phyloP scores from a whole-genome alignment of 2,888 invertebrate species.

The Leptogaster cylindrica region DNA sequence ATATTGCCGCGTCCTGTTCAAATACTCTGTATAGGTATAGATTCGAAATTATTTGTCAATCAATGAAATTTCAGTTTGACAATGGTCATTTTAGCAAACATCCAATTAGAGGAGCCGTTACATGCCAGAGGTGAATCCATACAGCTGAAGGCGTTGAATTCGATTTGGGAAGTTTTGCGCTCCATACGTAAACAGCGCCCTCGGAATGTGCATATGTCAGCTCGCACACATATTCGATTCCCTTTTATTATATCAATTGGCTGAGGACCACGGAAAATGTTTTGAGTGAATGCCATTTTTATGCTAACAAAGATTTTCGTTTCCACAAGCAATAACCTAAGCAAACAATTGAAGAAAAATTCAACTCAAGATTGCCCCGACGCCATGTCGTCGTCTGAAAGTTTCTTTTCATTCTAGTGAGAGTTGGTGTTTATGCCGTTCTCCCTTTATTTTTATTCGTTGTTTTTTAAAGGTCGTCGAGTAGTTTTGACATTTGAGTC shows the following conservation, averaged over 20 bases:
- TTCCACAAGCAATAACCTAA: slow-evolving; percentile 37
- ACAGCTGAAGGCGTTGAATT: slow-evolving; percentile 10
- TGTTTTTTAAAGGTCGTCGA: slow-evolving; percentile 3
- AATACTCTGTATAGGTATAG: no score
- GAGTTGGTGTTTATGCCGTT: slow-evolving; percentile 16
- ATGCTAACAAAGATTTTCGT: slow-evolving; percentile 36
- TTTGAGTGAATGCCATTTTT: slow-evolving; percentile 38
- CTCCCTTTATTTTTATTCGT: no score
- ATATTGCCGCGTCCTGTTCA: no score
- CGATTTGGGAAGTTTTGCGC: background rate
- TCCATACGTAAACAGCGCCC: slow-evolving; percentile 4
- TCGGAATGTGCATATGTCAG: slow-evolving; percentile 15
- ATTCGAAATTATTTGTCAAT: no score
- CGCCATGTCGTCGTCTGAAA: slow-evolving; percentile 37
- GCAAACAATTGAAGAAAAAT: slow-evolving; percentile 37
- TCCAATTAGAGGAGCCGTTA: slow-evolving; percentile 8
- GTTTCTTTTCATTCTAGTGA: slow-evolving; percentile 21
- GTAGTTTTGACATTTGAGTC: slow-evolving; percentile 3
- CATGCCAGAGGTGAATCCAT: slow-evolving; percentile 4
- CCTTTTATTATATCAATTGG: slow-evolving; percentile 37
- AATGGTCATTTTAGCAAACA: slow-evolving; percentile 8
- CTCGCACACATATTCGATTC: slow-evolving; percentile 31
- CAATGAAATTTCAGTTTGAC: background rate
- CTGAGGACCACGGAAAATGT: slow-evolving; percentile 25
- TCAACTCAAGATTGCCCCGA: slow-evolving; percentile 24